Conservation (phyloP, 2,888 invertebrate genomes). For the Oxytorus armatus region DNA sequence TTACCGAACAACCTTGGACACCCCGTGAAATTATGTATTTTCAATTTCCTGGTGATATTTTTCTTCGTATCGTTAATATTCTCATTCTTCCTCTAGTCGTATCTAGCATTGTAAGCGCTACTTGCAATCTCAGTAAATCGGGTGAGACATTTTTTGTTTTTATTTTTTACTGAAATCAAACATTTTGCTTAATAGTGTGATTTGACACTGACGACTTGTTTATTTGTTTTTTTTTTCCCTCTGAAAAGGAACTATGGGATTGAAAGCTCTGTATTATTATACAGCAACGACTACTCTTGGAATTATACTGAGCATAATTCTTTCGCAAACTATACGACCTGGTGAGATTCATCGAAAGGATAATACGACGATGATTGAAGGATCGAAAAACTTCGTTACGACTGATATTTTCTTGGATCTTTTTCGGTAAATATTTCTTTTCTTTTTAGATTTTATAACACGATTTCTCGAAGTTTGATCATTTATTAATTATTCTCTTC, state of each 20-base stretch:
- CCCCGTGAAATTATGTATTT: slow-evolving; percentile 95
- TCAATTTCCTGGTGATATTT: slow-evolving; percentile 96
- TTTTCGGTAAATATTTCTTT: slow-evolving; percentile 88
- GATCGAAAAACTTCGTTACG: slow-evolving; percentile 88
- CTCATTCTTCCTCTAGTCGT: slow-evolving; percentile 96
- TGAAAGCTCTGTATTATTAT: slow-evolving; percentile 88
- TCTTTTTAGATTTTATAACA: no score
- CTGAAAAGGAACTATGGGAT: slow-evolving; percentile 77
- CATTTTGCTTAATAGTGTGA: no score
- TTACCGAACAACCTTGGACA: slow-evolving; percentile 87
- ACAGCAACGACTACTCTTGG: slow-evolving; percentile 96
- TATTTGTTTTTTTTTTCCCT: slow-evolving; percentile 18
- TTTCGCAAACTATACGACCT: slow-evolving; percentile 95
- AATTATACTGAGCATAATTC: slow-evolving; percentile 93
- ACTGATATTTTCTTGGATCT: slow-evolving; percentile 96
- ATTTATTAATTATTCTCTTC: slow-evolving; percentile 37
- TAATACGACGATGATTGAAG: slow-evolving; percentile 49
- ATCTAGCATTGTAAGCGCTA: slow-evolving; percentile 92
- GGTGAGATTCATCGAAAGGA: slow-evolving; percentile 85
- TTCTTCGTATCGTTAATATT: slow-evolving; percentile 96
- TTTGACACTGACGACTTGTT: no score
- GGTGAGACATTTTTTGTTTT: slow-evolving; percentile 70
- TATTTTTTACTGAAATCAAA: neutral
- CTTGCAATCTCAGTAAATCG: slow-evolving; percentile 78
- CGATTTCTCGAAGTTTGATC: no score